Conservation (phyloP, 2,113 vertebrate species). For the Bagarius yarrelli region DNA sequence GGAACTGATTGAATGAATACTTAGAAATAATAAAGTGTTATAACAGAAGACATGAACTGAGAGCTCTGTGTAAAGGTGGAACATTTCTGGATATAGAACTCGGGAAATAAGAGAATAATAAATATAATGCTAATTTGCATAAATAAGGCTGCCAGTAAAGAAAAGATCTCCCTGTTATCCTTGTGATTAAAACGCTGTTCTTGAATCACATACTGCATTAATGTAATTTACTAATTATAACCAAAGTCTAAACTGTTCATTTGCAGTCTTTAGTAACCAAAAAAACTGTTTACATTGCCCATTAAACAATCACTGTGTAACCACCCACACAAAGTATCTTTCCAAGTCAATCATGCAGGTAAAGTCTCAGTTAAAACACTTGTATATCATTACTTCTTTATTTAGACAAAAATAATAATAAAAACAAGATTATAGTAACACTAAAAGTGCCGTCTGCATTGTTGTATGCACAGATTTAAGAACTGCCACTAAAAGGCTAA, state of each 20-base stretch:
- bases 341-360: no score
- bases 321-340: no score
- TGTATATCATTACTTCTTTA: conserved; percentile 34
- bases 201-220: neutral
- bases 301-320: neutral
- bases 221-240: neutral
- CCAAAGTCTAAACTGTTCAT: neutral
- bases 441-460: conserved; percentile 41
- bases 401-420: conserved; percentile 29
- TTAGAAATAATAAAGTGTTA: neutral
- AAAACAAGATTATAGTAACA: conserved; percentile 3
- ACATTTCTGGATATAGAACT: neutral
- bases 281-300: neutral
- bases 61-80: neutral
- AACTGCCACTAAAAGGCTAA: conserved; percentile 3
- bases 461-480: conserved; percentile 4
- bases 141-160: neutral
- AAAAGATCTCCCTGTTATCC: neutral
- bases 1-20: conserved; percentile 5
- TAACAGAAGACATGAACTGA: neutral
- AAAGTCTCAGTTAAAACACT: neutral
- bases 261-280: neutral
- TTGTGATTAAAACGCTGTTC: no score
- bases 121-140: neutral
- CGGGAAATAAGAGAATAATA: neutral